Conservation (phyloP, 2,797 vertebrate genomes). For the Myotis findleyi region DNA sequence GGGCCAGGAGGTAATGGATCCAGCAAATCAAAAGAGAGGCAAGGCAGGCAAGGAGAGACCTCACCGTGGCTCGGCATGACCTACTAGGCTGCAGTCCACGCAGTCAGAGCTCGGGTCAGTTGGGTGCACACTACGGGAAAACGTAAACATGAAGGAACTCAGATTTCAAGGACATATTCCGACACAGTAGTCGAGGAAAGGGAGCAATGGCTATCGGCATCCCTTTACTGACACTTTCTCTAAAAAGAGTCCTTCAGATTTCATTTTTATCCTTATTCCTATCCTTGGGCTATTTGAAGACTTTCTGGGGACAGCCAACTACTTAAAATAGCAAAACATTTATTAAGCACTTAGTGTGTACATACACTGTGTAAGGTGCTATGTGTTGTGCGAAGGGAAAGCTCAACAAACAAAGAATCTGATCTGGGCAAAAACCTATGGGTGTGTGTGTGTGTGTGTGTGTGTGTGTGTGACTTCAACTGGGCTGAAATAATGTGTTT, state of each 20-base stretch:
- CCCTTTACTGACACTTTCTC: not conserved
- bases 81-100: not conserved
- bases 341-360: not conserved
- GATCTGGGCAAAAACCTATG: conserved; percentile 4
- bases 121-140: not conserved
- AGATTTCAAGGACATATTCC: not conserved
- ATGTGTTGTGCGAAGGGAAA: not conserved
- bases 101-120: not conserved
- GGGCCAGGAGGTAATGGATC: not conserved
- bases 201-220: not conserved
- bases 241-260: not conserved
- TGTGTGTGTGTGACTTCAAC: not conserved
- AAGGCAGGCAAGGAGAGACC: not conserved
- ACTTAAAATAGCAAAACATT: conserved; percentile 46
- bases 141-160: not conserved
- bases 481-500: conserved; percentile 58
- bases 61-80: no score
- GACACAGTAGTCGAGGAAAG: not conserved
- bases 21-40: not conserved
- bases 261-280: conserved; percentile 10
- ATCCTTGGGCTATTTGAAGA: conserved; percentile 25
- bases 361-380: not conserved
- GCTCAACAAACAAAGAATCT: not conserved
- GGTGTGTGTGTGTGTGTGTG: not conserved
- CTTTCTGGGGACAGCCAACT: not conserved